phyloP scores from a whole-genome alignment of 2,797 vertebrate species.

The Acanthornis magna region DNA sequence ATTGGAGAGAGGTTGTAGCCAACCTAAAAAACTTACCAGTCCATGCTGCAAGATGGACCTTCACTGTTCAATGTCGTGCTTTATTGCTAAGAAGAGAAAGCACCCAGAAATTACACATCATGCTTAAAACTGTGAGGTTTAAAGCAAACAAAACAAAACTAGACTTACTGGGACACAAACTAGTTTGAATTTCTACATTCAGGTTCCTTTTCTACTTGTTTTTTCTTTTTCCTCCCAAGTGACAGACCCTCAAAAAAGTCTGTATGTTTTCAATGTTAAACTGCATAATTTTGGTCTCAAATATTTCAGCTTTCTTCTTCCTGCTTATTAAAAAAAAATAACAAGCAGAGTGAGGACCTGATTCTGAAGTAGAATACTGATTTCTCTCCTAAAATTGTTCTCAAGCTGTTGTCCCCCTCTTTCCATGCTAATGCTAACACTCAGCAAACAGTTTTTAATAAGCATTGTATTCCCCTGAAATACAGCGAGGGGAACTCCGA shows the following conservation, averaged over 20 bases:
- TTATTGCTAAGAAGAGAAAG: not conserved
- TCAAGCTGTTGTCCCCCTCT: not conserved
- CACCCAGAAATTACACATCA: not conserved
- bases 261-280: not conserved
- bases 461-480: not conserved
- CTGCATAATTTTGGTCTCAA: not conserved
- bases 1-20: not conserved
- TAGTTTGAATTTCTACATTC: not conserved
- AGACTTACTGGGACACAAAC: not conserved
- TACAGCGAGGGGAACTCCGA: not conserved
- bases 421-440: not conserved
- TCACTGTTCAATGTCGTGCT: not conserved
- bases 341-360: not conserved
- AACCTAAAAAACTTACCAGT: not conserved
- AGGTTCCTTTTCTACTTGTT: not conserved
- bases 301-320: not conserved
- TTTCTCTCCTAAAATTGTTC: not conserved
- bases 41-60: not conserved
- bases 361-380: not conserved
- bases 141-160: not conserved
- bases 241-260: not conserved
- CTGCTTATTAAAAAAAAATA: not conserved
- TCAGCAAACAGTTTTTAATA: constrained; percentile 13
- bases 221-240: not conserved
- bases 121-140: not conserved